Base-by-base conservation (phyloP, 2,113 vertebrate species). In the Passer montanus region DNA sequence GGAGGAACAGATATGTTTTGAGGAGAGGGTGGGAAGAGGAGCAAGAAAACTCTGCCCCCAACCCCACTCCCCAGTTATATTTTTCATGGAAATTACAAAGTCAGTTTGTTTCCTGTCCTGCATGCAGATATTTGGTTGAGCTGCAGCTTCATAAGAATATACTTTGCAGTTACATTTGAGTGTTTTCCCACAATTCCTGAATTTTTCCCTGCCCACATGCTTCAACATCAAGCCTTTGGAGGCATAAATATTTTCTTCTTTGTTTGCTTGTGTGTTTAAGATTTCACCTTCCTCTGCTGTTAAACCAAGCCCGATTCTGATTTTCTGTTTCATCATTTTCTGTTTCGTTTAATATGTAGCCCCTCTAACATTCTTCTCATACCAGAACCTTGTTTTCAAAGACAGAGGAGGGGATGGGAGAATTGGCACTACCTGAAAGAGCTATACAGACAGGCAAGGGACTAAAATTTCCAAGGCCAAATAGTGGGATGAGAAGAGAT, bases 1-100 rank as follows among this genome's bases (percentile, higher is more conserved):
- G 47, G n/a, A 63, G 27, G 16, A 80, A 26, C 6, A 66, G 62
- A 39, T 43, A 24, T 69, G 20, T 70, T 87, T 39, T 46, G 17
- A 2, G 1, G 47, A 50, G 43, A 75, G 13, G 8, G 84, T 5
- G 22, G 12, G 23, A 1, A 50, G 72, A 84, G 49, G 13, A 75
- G 3, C 2, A 58, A 76, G 72, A 74, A 14, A 5, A 0, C 4
- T 23, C 47, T 84, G 26, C 16, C 17, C 19, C 1, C 3, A 13
- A 6, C 23, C 20, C 31, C 19, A n/a, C 3, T 55, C 5, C 14
- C 7, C 43, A 75, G 19, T 41, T 66, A 0, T 49, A 35, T 66
- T 44, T 90, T 84, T 55, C 20, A 55, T 39, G 74, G 60, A 66
- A 84, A 60, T 80, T 37, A 11, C n/a, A 73, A 52, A 70, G 20